phyloP scores from a whole-genome alignment of 2,113 vertebrate species.

The Osmerus mordax region DNA sequence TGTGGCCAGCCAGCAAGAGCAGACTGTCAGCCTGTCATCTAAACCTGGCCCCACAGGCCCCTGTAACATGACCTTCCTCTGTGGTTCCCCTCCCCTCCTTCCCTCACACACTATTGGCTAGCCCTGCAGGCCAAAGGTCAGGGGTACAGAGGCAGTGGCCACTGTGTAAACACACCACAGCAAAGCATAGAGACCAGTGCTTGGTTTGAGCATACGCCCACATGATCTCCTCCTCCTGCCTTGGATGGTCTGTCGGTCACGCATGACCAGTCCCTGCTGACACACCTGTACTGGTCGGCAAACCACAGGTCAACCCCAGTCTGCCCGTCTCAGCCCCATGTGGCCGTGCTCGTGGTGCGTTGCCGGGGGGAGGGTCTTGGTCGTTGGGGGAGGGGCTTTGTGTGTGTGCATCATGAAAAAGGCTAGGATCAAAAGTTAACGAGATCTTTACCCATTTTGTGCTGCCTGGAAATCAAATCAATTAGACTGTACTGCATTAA shows the following conservation, averaged over 20 bases:
- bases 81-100: no score
- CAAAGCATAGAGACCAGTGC: conserved; percentile 12
- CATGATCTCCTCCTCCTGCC: no score
- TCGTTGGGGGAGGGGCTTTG: not conserved
- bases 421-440: conserved; percentile 66
- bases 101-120: no score
- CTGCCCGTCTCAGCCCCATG: no score
- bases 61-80: no score
- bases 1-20: no score
- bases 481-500: not conserved
- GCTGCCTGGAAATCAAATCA: conserved; percentile 1
- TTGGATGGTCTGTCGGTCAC: not conserved
- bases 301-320: no score
- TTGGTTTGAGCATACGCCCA: not conserved
- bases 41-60: no score
- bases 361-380: not conserved
- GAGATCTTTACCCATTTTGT: conserved; percentile 40
- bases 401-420: conserved; percentile 56
- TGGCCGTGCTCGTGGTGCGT: no score
- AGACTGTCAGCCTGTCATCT: no score
- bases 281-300: no score
- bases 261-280: not conserved
- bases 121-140: not conserved
- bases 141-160: not conserved
- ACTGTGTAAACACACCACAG: conserved; percentile 6